phyloP scores from a whole-genome alignment of 2,888 invertebrate genomes.

The Cybosia mesomella region DNA sequence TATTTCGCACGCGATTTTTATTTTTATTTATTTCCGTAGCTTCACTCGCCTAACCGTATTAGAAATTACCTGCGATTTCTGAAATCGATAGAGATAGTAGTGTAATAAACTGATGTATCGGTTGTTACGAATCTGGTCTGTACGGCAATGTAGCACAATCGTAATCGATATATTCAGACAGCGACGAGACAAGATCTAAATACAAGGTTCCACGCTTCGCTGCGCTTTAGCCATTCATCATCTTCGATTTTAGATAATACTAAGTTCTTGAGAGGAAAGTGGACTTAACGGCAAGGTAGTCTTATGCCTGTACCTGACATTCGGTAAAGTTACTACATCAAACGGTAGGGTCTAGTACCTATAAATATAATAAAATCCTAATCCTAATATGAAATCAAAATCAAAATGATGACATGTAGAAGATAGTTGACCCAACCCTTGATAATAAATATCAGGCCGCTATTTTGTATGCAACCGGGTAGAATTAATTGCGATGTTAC shows the following conservation, averaged over 20 bases:
- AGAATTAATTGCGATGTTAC: no score
- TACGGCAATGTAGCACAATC: slow-evolving; percentile 50
- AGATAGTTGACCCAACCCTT: no score
- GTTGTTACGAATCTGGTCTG: slow-evolving; percentile 46
- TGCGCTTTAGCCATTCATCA: slow-evolving; percentile 64
- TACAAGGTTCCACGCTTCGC: slow-evolving; percentile 51
- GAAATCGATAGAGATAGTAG: slow-evolving; percentile 43
- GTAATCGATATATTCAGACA: slow-evolving; percentile 58
- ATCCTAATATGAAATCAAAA: no score
- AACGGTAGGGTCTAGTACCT: no score
- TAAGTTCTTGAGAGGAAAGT: slow-evolving; percentile 60
- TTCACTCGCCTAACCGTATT: slow-evolving; percentile 31
- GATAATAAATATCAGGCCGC: no score
- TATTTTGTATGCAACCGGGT: no score
- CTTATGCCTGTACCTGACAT: slow-evolving; percentile 23
- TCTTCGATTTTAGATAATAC: slow-evolving; percentile 72
- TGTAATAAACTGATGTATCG: slow-evolving; percentile 42
- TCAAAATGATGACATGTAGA: no score
- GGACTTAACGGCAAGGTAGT: slow-evolving; percentile 56
- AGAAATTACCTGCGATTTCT: slow-evolving; percentile 41
- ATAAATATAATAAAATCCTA: no score
- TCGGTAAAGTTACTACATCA: neutral
- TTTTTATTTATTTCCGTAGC: neutral
- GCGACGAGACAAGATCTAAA: slow-evolving; percentile 56
- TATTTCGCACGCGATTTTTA: neutral